Conservation (phyloP, 1,140 invertebrate genomes). For the Pseudomyrmex concolor region DNA sequence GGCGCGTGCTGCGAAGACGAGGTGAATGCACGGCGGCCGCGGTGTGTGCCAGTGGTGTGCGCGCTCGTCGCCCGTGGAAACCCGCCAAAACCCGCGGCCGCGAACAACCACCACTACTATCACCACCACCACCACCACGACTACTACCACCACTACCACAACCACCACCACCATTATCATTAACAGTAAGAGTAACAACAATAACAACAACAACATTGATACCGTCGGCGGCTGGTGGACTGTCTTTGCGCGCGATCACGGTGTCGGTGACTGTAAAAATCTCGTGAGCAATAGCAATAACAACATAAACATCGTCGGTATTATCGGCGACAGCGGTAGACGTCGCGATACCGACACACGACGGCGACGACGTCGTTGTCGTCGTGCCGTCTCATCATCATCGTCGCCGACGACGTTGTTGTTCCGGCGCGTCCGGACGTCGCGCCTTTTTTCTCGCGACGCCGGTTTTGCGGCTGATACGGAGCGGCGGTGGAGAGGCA, state of each 20-base stretch:
- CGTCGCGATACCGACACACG: slow-evolving; percentile 12
- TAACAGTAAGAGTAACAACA: slow-evolving; percentile 33
- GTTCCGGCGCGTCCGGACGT: slow-evolving; percentile 60
- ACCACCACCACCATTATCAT: not conserved
- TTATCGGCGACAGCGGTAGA: not conserved
- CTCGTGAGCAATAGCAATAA: slow-evolving; percentile 8
- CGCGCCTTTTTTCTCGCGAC: slow-evolving; percentile 65
- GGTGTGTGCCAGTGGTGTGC: slow-evolving; percentile 75
- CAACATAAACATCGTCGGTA: not conserved
- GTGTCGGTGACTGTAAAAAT: slow-evolving; percentile 3
- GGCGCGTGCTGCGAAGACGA: slow-evolving; percentile 75
- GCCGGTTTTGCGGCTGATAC: slow-evolving; percentile 38
- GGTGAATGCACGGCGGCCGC: slow-evolving; percentile 80
- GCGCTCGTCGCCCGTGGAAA: slow-evolving; percentile 75
- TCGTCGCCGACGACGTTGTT: slow-evolving; percentile 10
- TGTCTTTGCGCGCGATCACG: not conserved
- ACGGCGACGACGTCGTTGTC: not conserved
- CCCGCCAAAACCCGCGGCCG: slow-evolving; percentile 77
- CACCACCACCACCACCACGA: slow-evolving; percentile 68
- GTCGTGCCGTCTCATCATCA: slow-evolving; percentile 46
- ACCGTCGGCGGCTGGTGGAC: slow-evolving; percentile 31
- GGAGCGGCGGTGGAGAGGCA: not conserved
- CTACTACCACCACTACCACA: slow-evolving; percentile 16
- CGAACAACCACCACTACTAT: slow-evolving; percentile 69
- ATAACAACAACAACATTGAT: slow-evolving; percentile 35